Conservation (phyloP, 2,888 invertebrate species). For the Tridacna gigas region DNA sequence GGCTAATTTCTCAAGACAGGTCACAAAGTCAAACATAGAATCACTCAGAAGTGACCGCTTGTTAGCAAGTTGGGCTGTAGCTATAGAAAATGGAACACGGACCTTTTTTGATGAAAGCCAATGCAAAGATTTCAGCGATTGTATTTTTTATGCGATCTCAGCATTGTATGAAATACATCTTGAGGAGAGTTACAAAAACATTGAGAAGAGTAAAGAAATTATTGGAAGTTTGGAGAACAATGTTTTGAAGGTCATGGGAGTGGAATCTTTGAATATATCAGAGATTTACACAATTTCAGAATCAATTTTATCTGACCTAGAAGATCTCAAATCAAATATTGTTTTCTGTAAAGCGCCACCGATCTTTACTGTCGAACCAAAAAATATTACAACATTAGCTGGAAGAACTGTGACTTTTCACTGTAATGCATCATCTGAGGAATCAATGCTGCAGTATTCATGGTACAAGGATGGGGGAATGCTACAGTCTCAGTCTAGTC, state of each 20-base stretch:
- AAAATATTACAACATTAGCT: conserved; percentile 13
- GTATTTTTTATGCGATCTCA: conserved; percentile 34
- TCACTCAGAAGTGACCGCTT: neutral
- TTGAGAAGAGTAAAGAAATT: conserved; percentile 12
- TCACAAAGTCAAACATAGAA: neutral
- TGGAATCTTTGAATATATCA: neutral
- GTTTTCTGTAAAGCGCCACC: conserved; percentile 50
- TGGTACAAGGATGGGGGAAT: conserved; percentile 48
- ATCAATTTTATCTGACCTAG: neutral
- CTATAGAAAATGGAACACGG: conserved; percentile 32
- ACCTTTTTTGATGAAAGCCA: conserved; percentile 25
- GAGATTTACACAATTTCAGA: neutral
- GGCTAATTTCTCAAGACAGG: neutral
- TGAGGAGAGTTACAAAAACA: conserved; percentile 32
- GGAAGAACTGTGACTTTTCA: conserved; percentile 30
- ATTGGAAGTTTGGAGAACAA: conserved; percentile 36
- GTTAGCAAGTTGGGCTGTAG: conserved; percentile 39
- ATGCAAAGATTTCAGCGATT: conserved; percentile 47
- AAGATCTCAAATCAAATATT: conserved; percentile 1
- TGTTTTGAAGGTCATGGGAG: conserved; percentile 22
- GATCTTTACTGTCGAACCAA: neutral
- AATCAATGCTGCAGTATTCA: conserved; percentile 30
- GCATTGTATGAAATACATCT: conserved; percentile 38
- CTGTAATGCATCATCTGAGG: conserved; percentile 31
- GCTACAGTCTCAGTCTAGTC: neutral